Base-by-base conservation (phyloP, 1,140 invertebrate genomes). In the Drosophila prosaltans region DNA sequence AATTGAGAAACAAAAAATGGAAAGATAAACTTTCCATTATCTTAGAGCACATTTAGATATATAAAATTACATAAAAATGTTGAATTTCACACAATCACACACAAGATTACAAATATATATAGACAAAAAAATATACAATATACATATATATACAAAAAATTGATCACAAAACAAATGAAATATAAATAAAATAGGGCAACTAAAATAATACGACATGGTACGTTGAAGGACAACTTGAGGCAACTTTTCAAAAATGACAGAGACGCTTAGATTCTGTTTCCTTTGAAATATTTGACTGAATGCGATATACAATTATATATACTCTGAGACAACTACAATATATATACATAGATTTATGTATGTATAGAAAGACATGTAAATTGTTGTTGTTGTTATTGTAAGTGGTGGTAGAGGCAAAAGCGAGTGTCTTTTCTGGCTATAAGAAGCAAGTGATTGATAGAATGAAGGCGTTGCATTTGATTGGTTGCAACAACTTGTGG, bases 331-430 rank as follows among this genome's bases (percentile, higher is more conserved):
- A 51, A 51, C 45, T 51, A 51, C 45, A 51, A 10, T 26, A 26
- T 51, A 51, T 6, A 48, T 11, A 51, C 24, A 51, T 26, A 26
- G 5, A 51, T 51, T 24, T 51, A 51, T 26, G 10, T 51, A 51
- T 51, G 45, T 9, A 51, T 69, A 26, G 72, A 43, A 66, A 68
- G 10, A 63, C 48, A 68, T 80, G 62, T 41, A 26, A 69, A 66
- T 61, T 75, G 43, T 72, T 65, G 43, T 48, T 30, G 21, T 40
- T 65, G 26, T 60, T 54, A 43, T 60, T 45, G 32, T 36, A 36
- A 7, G 32, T 7, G 45, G 63, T 63, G 39, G 45, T 40, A 54
- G 65, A 54, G 65, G 36, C 65, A 28, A 74, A 66, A 57, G 64
- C 45, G 21, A 51, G 45, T 51, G 45, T 51, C 45, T 51, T 51